These are phyloP conservation scores for Holothuria scabra DNA, from an alignment of 53 echinoderm and acorn worm genomes.

Conservation along the genomic window DNA sequence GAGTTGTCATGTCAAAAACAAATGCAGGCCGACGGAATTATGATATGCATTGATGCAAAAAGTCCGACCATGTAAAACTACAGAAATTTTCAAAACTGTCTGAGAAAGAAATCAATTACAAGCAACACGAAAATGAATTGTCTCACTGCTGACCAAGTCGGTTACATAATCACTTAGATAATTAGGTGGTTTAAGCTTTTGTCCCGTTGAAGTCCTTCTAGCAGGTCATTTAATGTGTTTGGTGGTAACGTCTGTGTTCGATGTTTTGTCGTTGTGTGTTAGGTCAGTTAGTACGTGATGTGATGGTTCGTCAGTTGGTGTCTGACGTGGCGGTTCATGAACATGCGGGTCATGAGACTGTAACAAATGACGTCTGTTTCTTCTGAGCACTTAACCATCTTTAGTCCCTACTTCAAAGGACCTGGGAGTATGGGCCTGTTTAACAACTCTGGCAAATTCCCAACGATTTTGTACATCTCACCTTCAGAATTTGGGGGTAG, in stretches of 20 bases:
- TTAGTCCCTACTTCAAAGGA: constrained; percentile 9
- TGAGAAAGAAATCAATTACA: too few species aligned
- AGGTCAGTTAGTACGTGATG: too few species aligned
- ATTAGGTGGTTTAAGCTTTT: background rate
- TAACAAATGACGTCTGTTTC: constrained; percentile 37
- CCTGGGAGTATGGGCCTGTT: background rate
- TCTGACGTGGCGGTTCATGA: background rate
- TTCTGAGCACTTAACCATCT: background rate
- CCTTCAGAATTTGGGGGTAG: background rate
- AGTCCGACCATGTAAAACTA: too few species aligned
- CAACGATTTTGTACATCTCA: background rate
- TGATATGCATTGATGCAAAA: too few species aligned
- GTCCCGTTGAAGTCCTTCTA: background rate
- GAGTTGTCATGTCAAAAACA: too few species aligned
- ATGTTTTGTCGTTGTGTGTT: background rate
- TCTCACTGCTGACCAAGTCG: too few species aligned
- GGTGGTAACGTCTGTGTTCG: background rate
- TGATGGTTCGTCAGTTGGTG: background rate
- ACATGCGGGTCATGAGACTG: too few species aligned
- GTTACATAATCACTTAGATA: constrained; percentile 30
- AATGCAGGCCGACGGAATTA: too few species aligned
- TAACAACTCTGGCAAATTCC: constrained; percentile 20
- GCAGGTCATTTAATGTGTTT: background rate
- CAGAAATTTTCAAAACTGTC: too few species aligned
- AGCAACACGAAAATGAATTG: too few species aligned